Evolutionary conservation across 2,888 invertebrate species (phyloP).

Genomic region (Watsonalla binaria): DNA sequence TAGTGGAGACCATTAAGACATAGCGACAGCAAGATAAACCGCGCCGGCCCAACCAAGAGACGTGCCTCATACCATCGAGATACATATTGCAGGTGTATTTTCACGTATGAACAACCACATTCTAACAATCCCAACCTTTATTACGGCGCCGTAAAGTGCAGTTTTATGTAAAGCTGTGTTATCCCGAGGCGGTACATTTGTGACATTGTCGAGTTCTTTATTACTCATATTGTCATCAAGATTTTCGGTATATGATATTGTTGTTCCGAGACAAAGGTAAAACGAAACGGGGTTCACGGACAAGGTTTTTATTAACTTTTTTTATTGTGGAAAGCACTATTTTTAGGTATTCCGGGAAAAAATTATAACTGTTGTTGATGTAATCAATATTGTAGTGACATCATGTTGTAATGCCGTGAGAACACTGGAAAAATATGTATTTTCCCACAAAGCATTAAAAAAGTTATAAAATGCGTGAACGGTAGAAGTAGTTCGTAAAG

Average conservation of each 20-base stretch:
- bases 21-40: conserved; percentile 53
- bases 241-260: conserved; percentile 43
- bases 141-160: conserved; percentile 19
- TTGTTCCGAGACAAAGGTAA: conserved; percentile 52
- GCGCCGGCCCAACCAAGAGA: conserved; percentile 49
- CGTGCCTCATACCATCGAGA: conserved; percentile 71
- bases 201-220: conserved; percentile 45
- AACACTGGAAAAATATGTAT: not conserved
- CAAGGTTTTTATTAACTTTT: conserved; percentile 33
- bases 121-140: conserved; percentile 16
- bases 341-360: conserved; percentile 12
- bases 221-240: conserved; percentile 65
- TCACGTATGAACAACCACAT: conserved; percentile 44
- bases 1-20: conserved; percentile 60
- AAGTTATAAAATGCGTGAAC: too few species aligned
- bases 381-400: conserved; percentile 3
- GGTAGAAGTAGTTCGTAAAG: too few species aligned
- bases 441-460: too few species aligned
- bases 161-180: conserved; percentile 13
- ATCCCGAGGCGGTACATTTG: conserved; percentile 23
- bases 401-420: not conserved
- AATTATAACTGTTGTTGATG: conserved; percentile 5
- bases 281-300: conserved; percentile 43
- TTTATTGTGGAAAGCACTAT: conserved; percentile 28
- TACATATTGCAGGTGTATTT: conserved; percentile 58